Percentiles rank a stretch among this genome's conserved stretches.
Conservation (phyloP, 2,888 invertebrate species). For the Metopia argyrocephala region DNA sequence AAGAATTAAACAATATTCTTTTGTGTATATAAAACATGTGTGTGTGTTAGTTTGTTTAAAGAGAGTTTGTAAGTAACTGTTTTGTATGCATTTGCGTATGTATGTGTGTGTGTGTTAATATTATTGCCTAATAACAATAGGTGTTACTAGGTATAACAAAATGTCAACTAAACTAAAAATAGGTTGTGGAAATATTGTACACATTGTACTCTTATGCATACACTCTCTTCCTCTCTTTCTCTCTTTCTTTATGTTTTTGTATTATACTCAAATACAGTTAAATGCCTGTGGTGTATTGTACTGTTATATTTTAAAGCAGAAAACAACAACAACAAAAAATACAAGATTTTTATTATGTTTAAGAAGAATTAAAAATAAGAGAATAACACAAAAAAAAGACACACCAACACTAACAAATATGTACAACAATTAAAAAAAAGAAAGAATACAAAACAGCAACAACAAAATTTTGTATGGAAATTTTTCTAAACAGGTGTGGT, state of each 20-base stretch:
- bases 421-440: neutral
- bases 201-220: neutral
- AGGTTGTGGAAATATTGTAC: slow-evolving; percentile 38
- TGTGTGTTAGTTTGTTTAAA: neutral
- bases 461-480: neutral
- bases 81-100: neutral
- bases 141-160: slow-evolving; percentile 49
- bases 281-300: too few relatives aligned
- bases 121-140: slow-evolving; percentile 37
- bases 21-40: neutral
- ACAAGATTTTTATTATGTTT: slow-evolving; percentile 7
- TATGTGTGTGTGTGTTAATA: neutral
- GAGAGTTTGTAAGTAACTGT: neutral
- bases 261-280: neutral
- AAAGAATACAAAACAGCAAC: neutral
- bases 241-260: neutral
- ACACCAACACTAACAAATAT: too few relatives aligned
- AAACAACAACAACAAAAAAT: neutral
- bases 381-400: too few relatives aligned
- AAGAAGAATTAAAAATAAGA: neutral
- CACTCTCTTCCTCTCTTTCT: neutral
- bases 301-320: too few relatives aligned
- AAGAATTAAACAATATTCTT: neutral
- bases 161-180: slow-evolving; percentile 55
- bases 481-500: slow-evolving; percentile 29